phyloP scores from a whole-genome alignment of 2,888 invertebrate species.

The Folsomia candida region DNA sequence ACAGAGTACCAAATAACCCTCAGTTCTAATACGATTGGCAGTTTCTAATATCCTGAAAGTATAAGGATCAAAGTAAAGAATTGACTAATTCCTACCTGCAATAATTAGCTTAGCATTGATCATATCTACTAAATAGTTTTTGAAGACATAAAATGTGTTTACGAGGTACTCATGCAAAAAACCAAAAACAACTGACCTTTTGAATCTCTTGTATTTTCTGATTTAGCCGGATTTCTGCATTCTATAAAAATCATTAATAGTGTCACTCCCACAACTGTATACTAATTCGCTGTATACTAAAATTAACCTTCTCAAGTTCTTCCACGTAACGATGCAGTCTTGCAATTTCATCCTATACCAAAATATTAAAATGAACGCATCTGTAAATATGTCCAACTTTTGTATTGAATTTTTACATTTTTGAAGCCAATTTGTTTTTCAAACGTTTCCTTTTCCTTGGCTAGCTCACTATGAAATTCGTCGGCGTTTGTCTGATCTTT shows the following conservation, averaged over 20 bases:
- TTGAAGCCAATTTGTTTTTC: constrained; percentile 38
- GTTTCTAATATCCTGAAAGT: no score
- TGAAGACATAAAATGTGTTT: no score
- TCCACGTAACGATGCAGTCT: constrained; percentile 8
- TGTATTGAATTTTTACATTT: constrained; percentile 33
- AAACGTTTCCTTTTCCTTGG: constrained; percentile 25
- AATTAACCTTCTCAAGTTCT: constrained; percentile 14
- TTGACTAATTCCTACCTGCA: no score
- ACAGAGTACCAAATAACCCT: no score
- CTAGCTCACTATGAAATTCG: not conserved
- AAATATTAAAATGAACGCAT: not conserved
- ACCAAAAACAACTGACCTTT: constrained; percentile 29
- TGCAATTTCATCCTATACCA: constrained; percentile 26
- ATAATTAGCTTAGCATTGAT: no score
- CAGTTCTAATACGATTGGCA: no score
- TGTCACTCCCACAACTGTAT: no score
- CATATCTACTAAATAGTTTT: no score
- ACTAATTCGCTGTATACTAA: no score
- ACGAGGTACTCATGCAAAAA: no score
- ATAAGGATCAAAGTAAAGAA: no score
- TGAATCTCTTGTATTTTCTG: constrained; percentile 30
- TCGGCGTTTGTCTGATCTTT: constrained; percentile 38
- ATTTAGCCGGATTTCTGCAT: constrained; percentile 22
- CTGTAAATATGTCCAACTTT: not conserved
- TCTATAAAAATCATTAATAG: constrained; percentile 10